A percentile compares a stretch with the other conserved stretches of the same genome.
These are phyloP conservation scores for Megaleporinus macrocephalus DNA, from an alignment of 2,113 vertebrate genomes.

Conservation along the genomic window DNA sequence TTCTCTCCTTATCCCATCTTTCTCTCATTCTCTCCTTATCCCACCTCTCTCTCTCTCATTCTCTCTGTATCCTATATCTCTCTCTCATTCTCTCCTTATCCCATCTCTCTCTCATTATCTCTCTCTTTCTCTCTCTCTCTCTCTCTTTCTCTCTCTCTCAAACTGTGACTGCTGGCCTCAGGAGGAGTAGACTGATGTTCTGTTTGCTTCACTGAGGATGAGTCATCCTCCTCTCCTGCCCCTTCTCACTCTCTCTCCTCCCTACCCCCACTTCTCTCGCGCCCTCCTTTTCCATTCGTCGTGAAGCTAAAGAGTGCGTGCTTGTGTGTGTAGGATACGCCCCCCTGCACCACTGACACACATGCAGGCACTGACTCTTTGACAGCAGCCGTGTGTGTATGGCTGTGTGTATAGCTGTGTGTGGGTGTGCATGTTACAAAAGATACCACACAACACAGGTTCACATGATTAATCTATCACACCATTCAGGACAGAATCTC, in stretches of 20 bases:
- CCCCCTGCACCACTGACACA: constrained; percentile 27
- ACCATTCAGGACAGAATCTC: too few relatives aligned
- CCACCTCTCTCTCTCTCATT: background rate
- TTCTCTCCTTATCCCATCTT: background rate
- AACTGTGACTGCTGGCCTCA: constrained; percentile 1
- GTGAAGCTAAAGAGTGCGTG: background rate
- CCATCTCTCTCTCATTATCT: too few relatives aligned
- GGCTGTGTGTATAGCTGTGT: constrained; percentile 11
- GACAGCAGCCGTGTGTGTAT: constrained; percentile 11
- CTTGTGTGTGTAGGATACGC: constrained; percentile 8
- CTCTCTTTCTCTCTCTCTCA: background rate
- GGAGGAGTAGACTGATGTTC: constrained; percentile 21
- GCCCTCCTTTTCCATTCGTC: background rate
- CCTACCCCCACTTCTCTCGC: background rate
- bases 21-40: background rate
- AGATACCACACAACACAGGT: background rate
- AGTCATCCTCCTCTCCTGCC: constrained; percentile 39
- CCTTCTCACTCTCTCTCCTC: background rate
- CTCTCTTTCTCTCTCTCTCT: background rate
- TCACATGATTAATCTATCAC: background rate
- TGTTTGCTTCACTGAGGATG: constrained; percentile 28
- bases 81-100: background rate
- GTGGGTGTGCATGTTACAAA: background rate
- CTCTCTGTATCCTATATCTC: background rate
- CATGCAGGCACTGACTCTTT: background rate